phyloP scores from a whole-genome alignment of 2,797 vertebrate species.

The Neosilurus hyrtlii region DNA sequence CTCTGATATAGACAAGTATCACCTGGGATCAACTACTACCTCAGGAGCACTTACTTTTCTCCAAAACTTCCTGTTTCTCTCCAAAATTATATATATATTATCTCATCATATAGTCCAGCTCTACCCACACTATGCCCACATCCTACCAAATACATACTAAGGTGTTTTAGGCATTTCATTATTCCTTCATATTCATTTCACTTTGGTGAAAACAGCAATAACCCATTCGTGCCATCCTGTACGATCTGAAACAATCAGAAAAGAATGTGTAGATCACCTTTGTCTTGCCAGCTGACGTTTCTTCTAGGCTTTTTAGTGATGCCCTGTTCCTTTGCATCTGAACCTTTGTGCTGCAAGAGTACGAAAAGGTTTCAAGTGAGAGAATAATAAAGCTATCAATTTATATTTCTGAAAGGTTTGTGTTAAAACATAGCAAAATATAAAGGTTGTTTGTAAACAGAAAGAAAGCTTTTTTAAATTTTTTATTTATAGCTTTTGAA shows the following conservation, averaged over 20 bases:
- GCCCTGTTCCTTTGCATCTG: slow-evolving; percentile 74
- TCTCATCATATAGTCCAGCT: neutral
- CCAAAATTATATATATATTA: neutral
- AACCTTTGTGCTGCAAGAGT: slow-evolving; percentile 73
- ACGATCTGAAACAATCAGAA: neutral
- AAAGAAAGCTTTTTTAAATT: neutral
- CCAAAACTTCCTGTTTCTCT: neutral
- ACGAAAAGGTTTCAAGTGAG: neutral
- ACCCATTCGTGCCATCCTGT: neutral
- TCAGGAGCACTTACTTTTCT: neutral
- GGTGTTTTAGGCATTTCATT: neutral
- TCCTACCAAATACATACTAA: slow-evolving; percentile 2
- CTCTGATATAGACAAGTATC: neutral
- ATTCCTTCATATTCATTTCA: neutral
- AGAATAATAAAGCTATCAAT: neutral
- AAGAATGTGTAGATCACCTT: slow-evolving; percentile 68
- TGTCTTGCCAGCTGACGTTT: slow-evolving; percentile 85
- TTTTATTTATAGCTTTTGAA: neutral
- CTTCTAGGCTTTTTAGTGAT: slow-evolving; percentile 77
- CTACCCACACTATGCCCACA: slow-evolving; percentile 1
- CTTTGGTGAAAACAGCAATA: slow-evolving; percentile 8
- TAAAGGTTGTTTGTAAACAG: neutral
- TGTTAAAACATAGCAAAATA: neutral
- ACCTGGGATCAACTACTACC: neutral
- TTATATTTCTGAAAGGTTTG: neutral